Conservation (phyloP, 1,140 invertebrate species). For the Gryon sp. region DNA sequence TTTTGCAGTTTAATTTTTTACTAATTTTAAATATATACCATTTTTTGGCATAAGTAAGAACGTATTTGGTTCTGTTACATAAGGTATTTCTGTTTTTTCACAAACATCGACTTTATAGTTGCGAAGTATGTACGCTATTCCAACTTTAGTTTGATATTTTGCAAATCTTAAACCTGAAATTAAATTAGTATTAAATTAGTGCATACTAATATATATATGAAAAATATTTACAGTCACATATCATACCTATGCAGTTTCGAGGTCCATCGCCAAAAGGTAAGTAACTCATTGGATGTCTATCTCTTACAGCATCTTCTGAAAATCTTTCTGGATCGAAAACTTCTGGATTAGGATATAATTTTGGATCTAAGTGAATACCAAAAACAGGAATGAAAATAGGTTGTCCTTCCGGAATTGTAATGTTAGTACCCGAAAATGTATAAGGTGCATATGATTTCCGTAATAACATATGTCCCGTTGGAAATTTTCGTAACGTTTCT, state of each 20-base stretch:
- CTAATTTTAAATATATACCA: constrained; percentile 31
- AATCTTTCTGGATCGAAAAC: constrained; percentile 84
- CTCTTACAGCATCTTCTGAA: constrained; percentile 75
- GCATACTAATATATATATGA: no score
- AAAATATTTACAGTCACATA: no score
- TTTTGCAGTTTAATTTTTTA: no score
- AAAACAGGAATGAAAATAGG: constrained; percentile 74
- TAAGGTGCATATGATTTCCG: constrained; percentile 75
- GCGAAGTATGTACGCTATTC: constrained; percentile 74
- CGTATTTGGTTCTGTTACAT: constrained; percentile 40
- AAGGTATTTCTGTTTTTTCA: constrained; percentile 68
- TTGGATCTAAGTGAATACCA: constrained; percentile 82
- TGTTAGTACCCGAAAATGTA: constrained; percentile 73
- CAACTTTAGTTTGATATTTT: constrained; percentile 78
- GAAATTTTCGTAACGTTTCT: constrained; percentile 81
- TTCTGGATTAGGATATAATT: constrained; percentile 82
- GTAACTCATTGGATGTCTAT: constrained; percentile 7
- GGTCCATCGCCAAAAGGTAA: constrained; percentile 65
- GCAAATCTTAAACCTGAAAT: constrained; percentile 75
- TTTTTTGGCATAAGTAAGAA: constrained; percentile 26
- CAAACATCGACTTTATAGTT: constrained; percentile 72
- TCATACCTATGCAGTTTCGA: constrained; percentile 83
- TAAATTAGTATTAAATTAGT: no score
- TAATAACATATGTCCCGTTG: constrained; percentile 77
- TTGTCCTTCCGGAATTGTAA: constrained; percentile 74